Base-by-base conservation (phyloP, 2,888 invertebrate species). In the Brachyopa scutellaris region DNA sequence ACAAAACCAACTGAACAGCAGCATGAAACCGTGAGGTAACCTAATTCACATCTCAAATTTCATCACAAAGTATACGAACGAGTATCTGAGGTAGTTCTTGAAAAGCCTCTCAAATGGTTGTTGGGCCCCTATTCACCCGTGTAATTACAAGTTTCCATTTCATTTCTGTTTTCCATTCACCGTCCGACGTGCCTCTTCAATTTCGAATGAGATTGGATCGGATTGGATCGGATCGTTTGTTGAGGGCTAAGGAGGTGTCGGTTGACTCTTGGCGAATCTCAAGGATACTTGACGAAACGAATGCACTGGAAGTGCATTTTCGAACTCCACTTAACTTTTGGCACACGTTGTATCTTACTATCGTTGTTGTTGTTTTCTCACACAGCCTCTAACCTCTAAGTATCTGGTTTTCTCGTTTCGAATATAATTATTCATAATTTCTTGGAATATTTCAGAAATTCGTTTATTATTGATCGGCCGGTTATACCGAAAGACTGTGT, bases 81-180 rank as follows among this genome's bases (percentile, higher is more conserved):
- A 59, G 45, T 57, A 69, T 74, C 74, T 64, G 76, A 76, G 77
- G 82, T 70, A 72, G 76, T 70, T 70, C 77, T 61, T 76, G 76
- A 82, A 82, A 79, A 36, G 55, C 67, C 79, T 73, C 53, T 73
- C 53, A 66, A 79, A 80, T 76, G 64, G 62, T 66, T 72, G 70
- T 80, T 80, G 45, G 74, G 69, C 69, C 8, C 72, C 77, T 70
- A 82, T 76, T 76, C 82, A 82, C 53, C 82, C 82, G 82, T 82
- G 76, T 82, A 82, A 82, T 82, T 82, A 76, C 82, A 82, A 82
- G 82, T 82, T 82, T 82, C 82, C 82, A 82, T 82, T 82, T 82
- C 80, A 82, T 82, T 76, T 69, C 8, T 61, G 67, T 57, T 64
- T 47, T 74, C 64, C 3, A 36, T 66, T 62, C 40, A 49, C 38